Evolutionary conservation across 2,888 invertebrate genomes (phyloP).

Genomic region (Campopleginae sp.): DNA sequence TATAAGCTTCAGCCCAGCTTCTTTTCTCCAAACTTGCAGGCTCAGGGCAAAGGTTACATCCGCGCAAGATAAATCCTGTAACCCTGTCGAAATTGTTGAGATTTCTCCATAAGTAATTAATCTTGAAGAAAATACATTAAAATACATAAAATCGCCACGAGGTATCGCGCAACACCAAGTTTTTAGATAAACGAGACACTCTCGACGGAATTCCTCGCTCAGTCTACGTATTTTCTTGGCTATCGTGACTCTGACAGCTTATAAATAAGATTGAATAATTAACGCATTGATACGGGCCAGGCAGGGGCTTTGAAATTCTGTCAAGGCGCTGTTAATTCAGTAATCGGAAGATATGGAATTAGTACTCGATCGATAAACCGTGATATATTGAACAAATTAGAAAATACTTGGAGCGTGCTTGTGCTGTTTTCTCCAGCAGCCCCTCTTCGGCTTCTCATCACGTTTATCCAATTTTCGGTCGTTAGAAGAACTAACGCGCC

Average conservation of each 20-base stretch:
- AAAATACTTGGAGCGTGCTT: conserved; percentile 47
- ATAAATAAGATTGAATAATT: conserved; percentile 48
- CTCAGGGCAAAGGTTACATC: conserved; percentile 3
- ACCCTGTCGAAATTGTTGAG: conserved; percentile 26
- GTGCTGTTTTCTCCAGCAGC: conserved; percentile 16
- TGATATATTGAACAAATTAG: conserved; percentile 67
- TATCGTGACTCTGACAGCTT: conserved; percentile 13
- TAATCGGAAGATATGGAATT: conserved; percentile 39
- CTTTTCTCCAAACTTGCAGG: background rate
- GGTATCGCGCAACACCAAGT: conserved; percentile 36
- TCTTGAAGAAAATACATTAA: background rate
- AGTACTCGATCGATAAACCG: conserved; percentile 60
- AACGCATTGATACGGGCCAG: conserved; percentile 23
- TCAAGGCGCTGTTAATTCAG: conserved; percentile 39
- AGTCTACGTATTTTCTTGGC: conserved; percentile 20
- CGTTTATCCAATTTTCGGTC: conserved; percentile 70
- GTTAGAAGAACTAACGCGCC: conserved; percentile 60
- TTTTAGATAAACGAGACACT: conserved; percentile 31
- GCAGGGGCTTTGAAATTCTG: conserved; percentile 28
- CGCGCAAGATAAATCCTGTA: conserved; percentile 12
- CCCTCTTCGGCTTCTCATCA: conserved; percentile 33
- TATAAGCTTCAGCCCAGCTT: background rate
- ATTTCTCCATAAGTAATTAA: conserved; percentile 4
- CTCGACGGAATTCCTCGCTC: background rate
- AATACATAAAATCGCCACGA: conserved; percentile 38